Evolutionary conservation across 2,888 invertebrate species (phyloP).

Genomic region (Labia minor): DNA sequence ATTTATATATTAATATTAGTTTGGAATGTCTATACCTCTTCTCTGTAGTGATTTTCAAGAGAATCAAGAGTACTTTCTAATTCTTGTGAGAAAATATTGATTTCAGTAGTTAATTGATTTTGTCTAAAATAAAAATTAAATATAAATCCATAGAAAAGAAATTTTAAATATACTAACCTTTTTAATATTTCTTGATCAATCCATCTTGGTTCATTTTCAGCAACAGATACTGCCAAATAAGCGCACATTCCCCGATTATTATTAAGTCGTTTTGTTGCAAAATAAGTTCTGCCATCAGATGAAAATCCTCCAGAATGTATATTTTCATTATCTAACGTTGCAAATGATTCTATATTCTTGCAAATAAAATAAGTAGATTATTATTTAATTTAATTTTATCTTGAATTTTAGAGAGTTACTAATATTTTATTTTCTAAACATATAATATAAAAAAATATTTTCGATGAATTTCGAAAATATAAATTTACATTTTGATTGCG

Average conservation of each 20-base stretch:
- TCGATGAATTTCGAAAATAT: too few species aligned
- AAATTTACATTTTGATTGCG: too few species aligned
- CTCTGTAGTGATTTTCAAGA: not conserved
- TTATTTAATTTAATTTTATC: too few species aligned
- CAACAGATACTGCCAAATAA: not conserved
- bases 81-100: not conserved
- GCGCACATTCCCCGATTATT: not conserved
- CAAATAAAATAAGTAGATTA: too few species aligned
- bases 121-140: not conserved
- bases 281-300: not conserved
- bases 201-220: not conserved
- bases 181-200: not conserved
- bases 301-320: not conserved
- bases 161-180: not conserved
- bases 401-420: too few species aligned
- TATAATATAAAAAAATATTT: too few species aligned
- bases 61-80: not conserved
- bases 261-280: not conserved
- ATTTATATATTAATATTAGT: too few species aligned
- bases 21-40: not conserved
- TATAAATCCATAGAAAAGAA: not conserved
- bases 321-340: not conserved
- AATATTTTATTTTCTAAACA: too few species aligned
- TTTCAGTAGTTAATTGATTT: not conserved
- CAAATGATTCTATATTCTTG: not conserved